A percentile compares a stretch with the other conserved stretches of the same genome.
phyloP scores from a whole-genome alignment of 2,797 vertebrate species.

The Rhinatrema bivittatum region DNA sequence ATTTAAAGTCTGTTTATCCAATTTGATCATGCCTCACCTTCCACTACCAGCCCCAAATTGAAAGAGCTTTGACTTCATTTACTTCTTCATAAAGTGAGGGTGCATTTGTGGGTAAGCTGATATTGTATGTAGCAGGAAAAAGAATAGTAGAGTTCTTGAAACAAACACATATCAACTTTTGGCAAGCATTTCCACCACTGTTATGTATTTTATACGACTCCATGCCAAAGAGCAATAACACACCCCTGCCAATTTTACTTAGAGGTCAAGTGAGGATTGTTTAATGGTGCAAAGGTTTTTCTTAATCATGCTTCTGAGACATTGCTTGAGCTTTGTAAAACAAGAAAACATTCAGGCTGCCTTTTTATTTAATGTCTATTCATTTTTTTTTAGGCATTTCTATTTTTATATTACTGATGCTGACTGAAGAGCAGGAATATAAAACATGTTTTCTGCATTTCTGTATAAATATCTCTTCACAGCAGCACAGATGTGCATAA shows the following conservation, averaged over 20 bases:
- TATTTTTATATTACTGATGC: neutral
- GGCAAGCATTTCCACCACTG: conserved; percentile 4
- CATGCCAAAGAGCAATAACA: conserved; percentile 23
- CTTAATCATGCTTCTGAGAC: conserved; percentile 22
- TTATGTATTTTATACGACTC: conserved; percentile 32
- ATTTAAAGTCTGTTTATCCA: too few species aligned
- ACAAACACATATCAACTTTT: conserved; percentile 19
- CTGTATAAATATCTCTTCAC: too few species aligned
- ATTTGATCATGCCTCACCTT: too few species aligned
- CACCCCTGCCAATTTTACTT: conserved; percentile 39
- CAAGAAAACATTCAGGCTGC: neutral
- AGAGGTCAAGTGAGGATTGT: conserved; percentile 39
- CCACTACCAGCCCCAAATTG: too few species aligned
- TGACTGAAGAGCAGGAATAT: too few species aligned
- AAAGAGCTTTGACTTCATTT: too few species aligned
- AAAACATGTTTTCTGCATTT: too few species aligned
- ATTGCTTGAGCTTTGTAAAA: conserved; percentile 28
- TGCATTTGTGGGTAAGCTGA: conserved; percentile 25
- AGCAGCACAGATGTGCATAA: too few species aligned
- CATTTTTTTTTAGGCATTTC: neutral
- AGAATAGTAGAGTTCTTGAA: conserved; percentile 20
- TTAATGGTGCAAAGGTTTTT: conserved; percentile 9
- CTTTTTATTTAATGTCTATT: rapidly evolving
- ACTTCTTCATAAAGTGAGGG: too few species aligned
- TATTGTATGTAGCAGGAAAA: conserved; percentile 16